These are phyloP conservation scores for Cheilosia grossa DNA, from an alignment of 2,888 invertebrate species.

Conservation along the genomic window DNA sequence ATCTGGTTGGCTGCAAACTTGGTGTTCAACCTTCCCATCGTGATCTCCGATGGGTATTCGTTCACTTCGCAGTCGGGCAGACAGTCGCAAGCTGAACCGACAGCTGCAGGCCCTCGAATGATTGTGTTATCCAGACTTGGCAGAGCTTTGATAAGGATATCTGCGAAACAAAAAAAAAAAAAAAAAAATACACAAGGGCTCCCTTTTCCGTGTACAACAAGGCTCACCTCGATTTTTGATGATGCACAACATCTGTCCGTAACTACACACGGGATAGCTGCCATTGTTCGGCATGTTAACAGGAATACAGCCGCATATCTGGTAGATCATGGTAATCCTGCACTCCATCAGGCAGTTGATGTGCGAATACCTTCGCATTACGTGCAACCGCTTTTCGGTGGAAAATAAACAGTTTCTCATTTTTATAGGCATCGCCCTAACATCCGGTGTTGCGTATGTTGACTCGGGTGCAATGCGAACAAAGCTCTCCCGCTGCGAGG, in stretches of 20 bases:
- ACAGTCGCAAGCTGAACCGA: constrained; percentile 83
- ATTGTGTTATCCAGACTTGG: constrained; percentile 80
- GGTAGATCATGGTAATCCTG: constrained; percentile 83
- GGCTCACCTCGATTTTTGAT: constrained; percentile 78
- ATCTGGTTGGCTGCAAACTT: constrained; percentile 83
- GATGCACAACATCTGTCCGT: constrained; percentile 79
- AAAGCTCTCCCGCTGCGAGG: constrained; percentile 85
- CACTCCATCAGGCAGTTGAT: constrained; percentile 87
- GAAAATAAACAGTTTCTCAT: constrained; percentile 86
- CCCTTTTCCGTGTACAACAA: neutral
- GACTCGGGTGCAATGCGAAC: constrained; percentile 86
- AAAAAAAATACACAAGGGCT: neutral
- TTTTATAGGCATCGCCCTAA: constrained; percentile 83
- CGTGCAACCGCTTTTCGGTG: constrained; percentile 83
- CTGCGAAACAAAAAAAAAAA: constrained; percentile 50
- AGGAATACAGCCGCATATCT: constrained; percentile 86
- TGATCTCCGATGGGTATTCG: constrained; percentile 87
- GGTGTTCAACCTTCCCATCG: constrained; percentile 85
- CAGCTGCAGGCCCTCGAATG: constrained; percentile 44
- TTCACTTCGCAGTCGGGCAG: constrained; percentile 87
- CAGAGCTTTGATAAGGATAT: constrained; percentile 80
- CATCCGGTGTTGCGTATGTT: constrained; percentile 86
- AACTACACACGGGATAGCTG: constrained; percentile 77
- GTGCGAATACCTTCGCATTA: constrained; percentile 85
- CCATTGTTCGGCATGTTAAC: constrained; percentile 84